Evolutionary conservation across 2,113 vertebrate genomes (phyloP), one percentile per base, ranked within the genome.

Genomic region (Scomber scombrus): DNA sequence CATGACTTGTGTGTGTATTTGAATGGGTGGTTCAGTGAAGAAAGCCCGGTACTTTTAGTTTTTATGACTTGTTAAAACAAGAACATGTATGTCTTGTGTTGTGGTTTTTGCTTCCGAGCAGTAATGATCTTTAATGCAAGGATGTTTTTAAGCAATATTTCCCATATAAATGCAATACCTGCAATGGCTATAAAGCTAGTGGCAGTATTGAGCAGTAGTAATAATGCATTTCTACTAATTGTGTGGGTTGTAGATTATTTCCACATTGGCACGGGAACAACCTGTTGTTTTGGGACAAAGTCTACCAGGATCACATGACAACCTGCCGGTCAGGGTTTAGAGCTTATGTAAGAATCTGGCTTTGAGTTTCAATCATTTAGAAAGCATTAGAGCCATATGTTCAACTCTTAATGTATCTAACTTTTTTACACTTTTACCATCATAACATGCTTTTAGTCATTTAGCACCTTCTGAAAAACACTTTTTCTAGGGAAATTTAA

Each of bases 241-340:
- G 4, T 60, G 34, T 8, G 34, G 52, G 19, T 49, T 75, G 64
- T 71, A 15, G 13, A 66, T 79, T 11, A 65, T 71, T 78, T 71
- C 50, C 67, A 56, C 57, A 29, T 68, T 26, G 51, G 66, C 60
- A 65, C 74, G 70, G 52, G 69, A 78, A 57, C 72, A 75, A 82
- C 64, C 75, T 80, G 85, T 60, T 82, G 86, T 88, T 86, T 78
- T 88, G 78, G 83, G 72, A 75, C 77, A 86, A 85, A 87, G 89
- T 88, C 77, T 84, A 55, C 31, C 43, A 12, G 34, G 63, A 47
- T 88, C 86, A 78, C 88, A 82, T 83, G 91, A 90, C 73, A 40
- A 10, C 77, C 50, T 65, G 74, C 68, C 80, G 79, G 75, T 87
- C 85, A 70, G 83, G 80, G 78, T 88, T 86, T 86, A 90, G 67